Evolutionary conservation across 1,140 invertebrate species (phyloP), one percentile per base, ranked within the genome.

Genomic region (Phocides pigmalion): DNA sequence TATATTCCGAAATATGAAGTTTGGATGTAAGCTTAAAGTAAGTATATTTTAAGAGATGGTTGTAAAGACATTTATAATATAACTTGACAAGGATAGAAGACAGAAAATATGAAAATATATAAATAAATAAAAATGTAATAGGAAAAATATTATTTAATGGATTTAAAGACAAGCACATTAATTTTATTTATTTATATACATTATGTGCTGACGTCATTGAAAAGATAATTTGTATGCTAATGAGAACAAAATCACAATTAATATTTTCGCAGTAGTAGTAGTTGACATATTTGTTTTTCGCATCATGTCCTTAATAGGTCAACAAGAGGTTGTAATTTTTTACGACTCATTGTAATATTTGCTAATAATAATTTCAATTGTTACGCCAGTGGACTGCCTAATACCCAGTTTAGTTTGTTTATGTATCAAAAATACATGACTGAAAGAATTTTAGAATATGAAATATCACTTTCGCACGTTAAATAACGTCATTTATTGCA

Each of bases 311-410:
- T 80, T 81, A 74, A 28, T 62, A 54, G 78, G 70, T 66, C 62
- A 76, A 86, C 82, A 84, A 81, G 72, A 51, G 79, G 74, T 70
- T 84, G 71, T 90, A 76, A 87, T 64, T 44, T 62, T 81, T 89
- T 81, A 90, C 82, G 86, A 85, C 76, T 77, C 79, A 90, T 90
- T 90, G 88, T 90, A 51, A 65, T 72, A 44, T 81, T 82, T 50
- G 76, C 80, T 84, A 87, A 32, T 32, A 32, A 32, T 32, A 32
- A 81, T 79, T 71, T 75, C 69, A 56, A 66, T 65, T 49, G 41
- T 70, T 62, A 68, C 68, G 41, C 20, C 64, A 49, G 42, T 65
- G 32, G 63, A 49, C 61, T 47, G 53, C 54, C 66, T 68, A 71
- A 64, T 66, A 66, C 54, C 62, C 61, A n/a, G 2, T 28, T 8